These are phyloP conservation scores for Actias luna DNA, from an alignment of 2,888 invertebrate genomes.

Conservation along the genomic window DNA sequence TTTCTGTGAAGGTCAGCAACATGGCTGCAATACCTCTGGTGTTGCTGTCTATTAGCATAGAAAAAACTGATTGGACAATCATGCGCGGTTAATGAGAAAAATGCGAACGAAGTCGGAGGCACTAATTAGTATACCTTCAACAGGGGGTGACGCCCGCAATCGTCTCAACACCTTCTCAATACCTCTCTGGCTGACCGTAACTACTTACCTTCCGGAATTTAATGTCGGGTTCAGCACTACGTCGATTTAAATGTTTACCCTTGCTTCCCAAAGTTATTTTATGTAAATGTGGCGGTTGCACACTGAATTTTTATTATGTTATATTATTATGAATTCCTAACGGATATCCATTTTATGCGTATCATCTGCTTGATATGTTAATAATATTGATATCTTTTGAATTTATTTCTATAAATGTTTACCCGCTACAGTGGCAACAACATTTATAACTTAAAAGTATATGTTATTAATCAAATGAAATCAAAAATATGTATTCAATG, in stretches of 20 bases:
- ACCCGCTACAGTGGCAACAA: too few species aligned
- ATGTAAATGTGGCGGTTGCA: slow-evolving; percentile 21
- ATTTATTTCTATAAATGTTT: too few species aligned
- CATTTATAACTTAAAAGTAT: too few species aligned
- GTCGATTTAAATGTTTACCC: slow-evolving; percentile 20
- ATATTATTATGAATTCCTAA: neutral
- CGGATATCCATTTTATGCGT: neutral
- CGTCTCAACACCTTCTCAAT: neutral
- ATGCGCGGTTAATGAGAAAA: too few species aligned
- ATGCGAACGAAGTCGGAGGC: too few species aligned
- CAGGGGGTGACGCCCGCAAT: neutral
- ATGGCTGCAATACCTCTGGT: too few species aligned
- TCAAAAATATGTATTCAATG: too few species aligned
- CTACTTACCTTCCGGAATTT: slow-evolving; percentile 18
- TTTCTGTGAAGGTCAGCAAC: too few species aligned
- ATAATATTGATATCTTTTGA: too few species aligned
- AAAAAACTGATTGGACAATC: too few species aligned
- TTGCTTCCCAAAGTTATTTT: slow-evolving; percentile 18
- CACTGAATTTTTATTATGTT: slow-evolving; percentile 23
- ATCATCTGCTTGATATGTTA: neutral
- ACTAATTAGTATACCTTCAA: neutral
- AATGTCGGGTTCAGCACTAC: slow-evolving; percentile 17
- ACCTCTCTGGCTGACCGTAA: slow-evolving; percentile 4
- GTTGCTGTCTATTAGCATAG: too few species aligned
- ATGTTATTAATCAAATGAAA: too few species aligned